Evolutionary conservation across 2,888 invertebrate genomes (phyloP).

Genomic region (Erynnis tages): DNA sequence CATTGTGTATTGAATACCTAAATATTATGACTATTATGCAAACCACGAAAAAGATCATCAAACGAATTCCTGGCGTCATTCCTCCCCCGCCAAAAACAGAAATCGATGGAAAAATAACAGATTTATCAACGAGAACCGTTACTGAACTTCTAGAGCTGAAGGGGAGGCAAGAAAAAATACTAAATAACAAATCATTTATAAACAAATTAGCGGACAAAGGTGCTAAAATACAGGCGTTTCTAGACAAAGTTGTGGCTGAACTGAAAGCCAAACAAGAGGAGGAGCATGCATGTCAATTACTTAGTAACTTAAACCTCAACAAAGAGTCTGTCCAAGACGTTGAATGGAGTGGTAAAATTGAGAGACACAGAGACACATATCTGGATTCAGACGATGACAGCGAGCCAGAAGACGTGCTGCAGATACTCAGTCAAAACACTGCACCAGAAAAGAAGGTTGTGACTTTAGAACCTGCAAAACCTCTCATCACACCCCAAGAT

Average conservation of each 20-base stretch:
- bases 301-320: constrained; percentile 76
- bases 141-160: constrained; percentile 76
- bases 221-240: constrained; percentile 73
- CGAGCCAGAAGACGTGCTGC: constrained; percentile 80
- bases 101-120: constrained; percentile 77
- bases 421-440: constrained; percentile 80
- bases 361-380: constrained; percentile 47
- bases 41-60: constrained; percentile 58
- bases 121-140: constrained; percentile 69
- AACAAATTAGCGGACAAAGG: constrained; percentile 82
- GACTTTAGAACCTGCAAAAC: constrained; percentile 65
- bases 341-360: constrained; percentile 81
- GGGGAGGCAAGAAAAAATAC: constrained; percentile 79
- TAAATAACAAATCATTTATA: constrained; percentile 76
- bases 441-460: constrained; percentile 73
- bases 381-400: constrained; percentile 83
- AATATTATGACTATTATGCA: constrained; percentile 18
- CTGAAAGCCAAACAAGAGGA: constrained; percentile 73
- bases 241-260: constrained; percentile 69
- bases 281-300: constrained; percentile 71
- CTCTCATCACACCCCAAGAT: constrained; percentile 75
- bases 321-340: constrained; percentile 75
- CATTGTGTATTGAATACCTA: no score
- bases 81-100: constrained; percentile 69
- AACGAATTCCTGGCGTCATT: constrained; percentile 73